Conservation (phyloP, 2,113 vertebrate genomes). For the Sapayoa aenigma region DNA sequence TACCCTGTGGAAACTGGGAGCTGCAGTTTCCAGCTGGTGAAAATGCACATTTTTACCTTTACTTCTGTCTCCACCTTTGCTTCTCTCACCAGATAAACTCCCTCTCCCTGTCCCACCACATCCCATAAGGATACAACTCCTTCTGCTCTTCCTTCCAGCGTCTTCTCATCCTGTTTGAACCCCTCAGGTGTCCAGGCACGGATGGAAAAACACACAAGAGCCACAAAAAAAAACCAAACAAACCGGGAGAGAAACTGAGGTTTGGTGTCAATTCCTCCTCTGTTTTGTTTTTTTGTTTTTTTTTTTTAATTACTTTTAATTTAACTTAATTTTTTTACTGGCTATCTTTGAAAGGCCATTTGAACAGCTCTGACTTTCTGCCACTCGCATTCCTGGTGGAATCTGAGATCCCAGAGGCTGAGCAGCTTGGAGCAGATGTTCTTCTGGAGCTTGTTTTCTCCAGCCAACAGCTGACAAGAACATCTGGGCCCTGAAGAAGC, state of each 20-base stretch:
- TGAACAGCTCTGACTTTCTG: not conserved
- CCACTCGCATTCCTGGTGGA: not conserved
- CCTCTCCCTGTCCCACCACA: accelerated
- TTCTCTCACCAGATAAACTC: not conserved
- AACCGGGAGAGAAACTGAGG: not conserved
- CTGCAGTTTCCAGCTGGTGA: not conserved
- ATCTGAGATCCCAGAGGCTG: not conserved
- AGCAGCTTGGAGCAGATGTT: not conserved
- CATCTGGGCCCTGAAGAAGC: not conserved
- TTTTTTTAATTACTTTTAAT: not conserved
- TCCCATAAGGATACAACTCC: accelerated
- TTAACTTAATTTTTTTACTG: too few relatives aligned
- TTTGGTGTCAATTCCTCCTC: not conserved
- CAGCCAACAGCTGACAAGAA: not conserved
- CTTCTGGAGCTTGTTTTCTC: not conserved
- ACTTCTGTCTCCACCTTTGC: not conserved
- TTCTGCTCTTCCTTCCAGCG: not conserved
- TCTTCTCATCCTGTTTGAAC: not conserved
- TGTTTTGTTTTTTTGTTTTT: not conserved
- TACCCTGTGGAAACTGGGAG: not conserved
- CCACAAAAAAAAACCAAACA: not conserved
- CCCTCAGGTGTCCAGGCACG: not conserved
- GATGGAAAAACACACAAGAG: not conserved
- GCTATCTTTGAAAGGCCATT: not conserved
- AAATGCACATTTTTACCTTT: not conserved